Percentiles rank a stretch among this genome's conserved stretches.
These are phyloP conservation scores for Sphenodon punctatus DNA, from an alignment of 2,797 vertebrate genomes.

Conservation along the genomic window DNA sequence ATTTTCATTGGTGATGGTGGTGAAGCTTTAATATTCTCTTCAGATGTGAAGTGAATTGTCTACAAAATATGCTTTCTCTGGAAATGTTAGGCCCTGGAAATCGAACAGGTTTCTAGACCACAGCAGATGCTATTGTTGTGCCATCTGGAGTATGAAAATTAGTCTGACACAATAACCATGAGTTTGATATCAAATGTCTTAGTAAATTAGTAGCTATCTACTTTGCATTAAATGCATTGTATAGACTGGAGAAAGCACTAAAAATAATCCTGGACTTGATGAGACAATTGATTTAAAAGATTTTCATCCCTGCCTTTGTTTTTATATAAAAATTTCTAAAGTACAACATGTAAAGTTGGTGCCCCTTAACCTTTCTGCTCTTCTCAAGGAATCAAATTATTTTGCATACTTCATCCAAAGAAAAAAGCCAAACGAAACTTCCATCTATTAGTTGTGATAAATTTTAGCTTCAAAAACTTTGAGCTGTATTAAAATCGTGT, in stretches of 20 bases:
- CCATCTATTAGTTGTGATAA: neutral
- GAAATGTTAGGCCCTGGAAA: fast-evolving
- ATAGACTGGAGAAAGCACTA: neutral
- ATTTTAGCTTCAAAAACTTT: no score
- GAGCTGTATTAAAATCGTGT: no score
- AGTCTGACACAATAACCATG: fast-evolving
- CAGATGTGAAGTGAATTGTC: fast-evolving
- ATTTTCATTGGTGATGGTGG: neutral
- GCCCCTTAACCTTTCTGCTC: slow-evolving; percentile 10
- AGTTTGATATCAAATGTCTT: neutral
- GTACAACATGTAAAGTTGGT: slow-evolving; percentile 25
- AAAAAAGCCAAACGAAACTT: neutral
- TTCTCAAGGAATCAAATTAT: neutral
- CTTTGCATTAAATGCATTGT: neutral
- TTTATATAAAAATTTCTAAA: neutral
- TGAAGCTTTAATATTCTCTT: neutral
- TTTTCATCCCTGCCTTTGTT: neutral
- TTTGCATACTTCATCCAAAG: neutral
- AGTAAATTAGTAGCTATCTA: fast-evolving
- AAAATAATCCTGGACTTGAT: slow-evolving; percentile 12
- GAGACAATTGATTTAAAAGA: slow-evolving; percentile 3
- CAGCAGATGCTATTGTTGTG: neutral
- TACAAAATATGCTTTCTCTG: neutral
- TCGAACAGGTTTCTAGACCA: fast-evolving
- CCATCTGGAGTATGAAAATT: fast-evolving